phyloP scores from a whole-genome alignment of 2,888 invertebrate species.

The Amiota mariae region DNA sequence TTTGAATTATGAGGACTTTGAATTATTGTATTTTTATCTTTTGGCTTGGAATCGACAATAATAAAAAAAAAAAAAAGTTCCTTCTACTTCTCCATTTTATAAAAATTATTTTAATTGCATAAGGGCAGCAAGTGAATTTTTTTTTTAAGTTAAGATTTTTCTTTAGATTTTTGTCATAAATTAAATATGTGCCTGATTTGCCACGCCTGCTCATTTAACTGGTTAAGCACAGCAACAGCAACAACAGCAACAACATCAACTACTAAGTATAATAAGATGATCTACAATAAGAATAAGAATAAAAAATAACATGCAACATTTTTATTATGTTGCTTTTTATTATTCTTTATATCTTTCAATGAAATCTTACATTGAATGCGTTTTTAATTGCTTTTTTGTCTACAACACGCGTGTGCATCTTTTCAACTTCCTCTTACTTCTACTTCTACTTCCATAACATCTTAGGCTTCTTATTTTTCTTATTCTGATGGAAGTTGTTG shows the following conservation, averaged over 20 bases:
- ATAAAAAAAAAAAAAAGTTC: no score
- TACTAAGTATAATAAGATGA: no score
- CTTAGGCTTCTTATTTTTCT: conserved; percentile 9
- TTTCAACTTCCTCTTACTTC: not conserved
- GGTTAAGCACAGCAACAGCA: conserved; percentile 35
- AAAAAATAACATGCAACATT: no score
- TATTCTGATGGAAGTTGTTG: conserved; percentile 2
- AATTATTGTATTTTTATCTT: conserved; percentile 11
- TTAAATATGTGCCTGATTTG: conserved; percentile 50
- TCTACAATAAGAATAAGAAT: no score
- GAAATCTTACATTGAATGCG: conserved; percentile 55
- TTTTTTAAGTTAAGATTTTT: not conserved
- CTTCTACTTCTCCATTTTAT: no score
- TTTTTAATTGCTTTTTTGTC: conserved; percentile 58
- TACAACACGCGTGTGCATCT: conserved; percentile 3
- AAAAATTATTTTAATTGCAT: conserved; percentile 56
- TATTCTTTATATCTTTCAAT: conserved; percentile 40
- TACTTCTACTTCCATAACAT: not conserved
- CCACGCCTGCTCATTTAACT: conserved; percentile 62
- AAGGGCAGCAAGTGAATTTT: conserved; percentile 23
- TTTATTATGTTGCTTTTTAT: conserved; percentile 17
- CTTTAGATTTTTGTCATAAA: conserved; percentile 19
- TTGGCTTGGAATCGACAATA: no score
- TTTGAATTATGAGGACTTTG: conserved; percentile 1
- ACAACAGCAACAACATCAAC: no score